phyloP scores from a whole-genome alignment of 1,140 invertebrate genomes.

The Drosophila navojoa region DNA sequence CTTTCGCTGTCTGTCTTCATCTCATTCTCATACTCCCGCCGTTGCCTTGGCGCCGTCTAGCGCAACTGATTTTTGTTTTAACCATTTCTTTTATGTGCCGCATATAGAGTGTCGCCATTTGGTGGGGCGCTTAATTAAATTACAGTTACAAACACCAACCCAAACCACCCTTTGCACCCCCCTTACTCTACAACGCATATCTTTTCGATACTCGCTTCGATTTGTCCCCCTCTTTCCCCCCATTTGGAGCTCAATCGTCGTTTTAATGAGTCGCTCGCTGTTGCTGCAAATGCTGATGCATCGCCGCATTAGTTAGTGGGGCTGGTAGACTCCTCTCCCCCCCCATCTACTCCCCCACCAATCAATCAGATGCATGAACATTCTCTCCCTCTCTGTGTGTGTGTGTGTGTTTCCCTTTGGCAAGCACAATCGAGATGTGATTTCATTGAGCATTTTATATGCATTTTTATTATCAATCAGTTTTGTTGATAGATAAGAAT shows the following conservation, averaged over 20 bases:
- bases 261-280: background rate
- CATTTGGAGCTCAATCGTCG: background rate
- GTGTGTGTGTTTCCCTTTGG: background rate
- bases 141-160: slow-evolving; percentile 33
- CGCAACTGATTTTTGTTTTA: slow-evolving; percentile 25
- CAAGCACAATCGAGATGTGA: background rate
- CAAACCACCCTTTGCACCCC: background rate
- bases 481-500: background rate
- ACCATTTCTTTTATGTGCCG: slow-evolving; percentile 19
- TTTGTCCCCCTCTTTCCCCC: background rate
- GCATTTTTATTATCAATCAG: slow-evolving; percentile 1
- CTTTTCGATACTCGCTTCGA: slow-evolving; percentile 8
- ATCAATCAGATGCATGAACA: background rate
- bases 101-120: slow-evolving; percentile 29
- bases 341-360: background rate
- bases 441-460: background rate
- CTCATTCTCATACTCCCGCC: slow-evolving; percentile 1
- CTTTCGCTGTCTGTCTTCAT: background rate
- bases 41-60: slow-evolving; percentile 47
- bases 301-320: background rate
- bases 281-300: background rate
- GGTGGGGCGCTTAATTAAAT: slow-evolving; percentile 49
- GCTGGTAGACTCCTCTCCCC: background rate
- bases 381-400: background rate
- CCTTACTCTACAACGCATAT: background rate